These are phyloP conservation scores for Triplophysa dalaica DNA, from an alignment of 2,113 vertebrate species.

Conservation along the genomic window DNA sequence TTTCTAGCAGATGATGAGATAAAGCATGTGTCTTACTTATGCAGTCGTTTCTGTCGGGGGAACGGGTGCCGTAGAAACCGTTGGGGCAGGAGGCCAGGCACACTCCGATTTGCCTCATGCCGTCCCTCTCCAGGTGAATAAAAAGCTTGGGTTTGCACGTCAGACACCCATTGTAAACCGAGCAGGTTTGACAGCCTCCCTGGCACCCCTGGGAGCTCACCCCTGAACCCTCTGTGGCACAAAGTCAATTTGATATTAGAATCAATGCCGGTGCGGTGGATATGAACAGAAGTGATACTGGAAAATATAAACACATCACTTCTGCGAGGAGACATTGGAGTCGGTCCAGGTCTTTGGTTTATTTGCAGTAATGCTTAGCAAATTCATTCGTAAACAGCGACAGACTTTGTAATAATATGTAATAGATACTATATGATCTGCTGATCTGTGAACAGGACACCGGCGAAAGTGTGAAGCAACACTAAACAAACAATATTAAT, in stretches of 20 bases:
- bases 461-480: no score
- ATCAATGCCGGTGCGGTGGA: not conserved
- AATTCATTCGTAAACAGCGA: no score
- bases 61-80: conserved; percentile 93
- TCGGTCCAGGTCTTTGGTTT: no score
- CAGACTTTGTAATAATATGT: no score
- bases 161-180: conserved; percentile 96
- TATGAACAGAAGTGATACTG: no score
- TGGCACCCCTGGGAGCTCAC: conserved; percentile 87
- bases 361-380: no score
- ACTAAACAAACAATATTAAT: no score
- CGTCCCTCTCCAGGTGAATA: conserved; percentile 95
- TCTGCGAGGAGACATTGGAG: no score
- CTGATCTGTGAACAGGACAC: no score
- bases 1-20: not conserved
- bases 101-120: conserved; percentile 96
- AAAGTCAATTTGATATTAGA: conserved; percentile 51
- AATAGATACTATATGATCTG: no score
- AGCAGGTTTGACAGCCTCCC: conserved; percentile 96
- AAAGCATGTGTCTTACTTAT: conserved; percentile 84
- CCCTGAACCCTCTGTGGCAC: conserved; percentile 81
- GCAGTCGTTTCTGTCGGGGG: conserved; percentile 95
- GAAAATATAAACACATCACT: no score
- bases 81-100: conserved; percentile 94
- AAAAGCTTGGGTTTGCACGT: conserved; percentile 96